Evolutionary conservation across 2,113 vertebrate species (phyloP).

Genomic region (Eudyptes chrysolophus): DNA sequence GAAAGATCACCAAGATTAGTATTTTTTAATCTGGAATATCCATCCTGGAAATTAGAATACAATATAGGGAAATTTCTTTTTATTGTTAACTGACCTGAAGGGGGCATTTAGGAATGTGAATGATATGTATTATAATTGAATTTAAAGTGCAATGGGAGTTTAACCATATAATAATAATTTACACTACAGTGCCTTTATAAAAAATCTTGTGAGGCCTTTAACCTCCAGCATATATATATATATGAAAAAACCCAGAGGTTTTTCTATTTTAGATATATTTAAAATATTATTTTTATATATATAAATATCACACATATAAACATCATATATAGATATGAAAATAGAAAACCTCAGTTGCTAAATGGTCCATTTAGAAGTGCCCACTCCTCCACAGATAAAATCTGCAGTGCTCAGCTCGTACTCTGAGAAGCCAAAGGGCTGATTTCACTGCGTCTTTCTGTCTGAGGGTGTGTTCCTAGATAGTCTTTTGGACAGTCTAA

Average conservation of each 20-base stretch:
- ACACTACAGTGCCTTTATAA: not conserved
- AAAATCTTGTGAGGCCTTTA: not conserved
- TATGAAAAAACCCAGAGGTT: not conserved
- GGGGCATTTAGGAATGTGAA: not conserved
- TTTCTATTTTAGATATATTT: not conserved
- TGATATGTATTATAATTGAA: accelerated
- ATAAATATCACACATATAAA: not conserved
- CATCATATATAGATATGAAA: not conserved
- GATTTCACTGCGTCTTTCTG: not conserved
- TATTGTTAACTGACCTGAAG: not conserved
- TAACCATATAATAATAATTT: not conserved
- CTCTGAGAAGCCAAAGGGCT: not conserved
- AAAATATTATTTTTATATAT: not conserved
- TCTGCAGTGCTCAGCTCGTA: not conserved
- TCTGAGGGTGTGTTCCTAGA: not conserved
- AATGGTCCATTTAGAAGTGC: not conserved
- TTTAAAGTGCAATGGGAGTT: not conserved
- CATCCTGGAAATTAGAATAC: not conserved
- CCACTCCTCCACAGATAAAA: not conserved
- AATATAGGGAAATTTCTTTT: not conserved
- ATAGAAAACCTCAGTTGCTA: not conserved
- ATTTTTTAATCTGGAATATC: not conserved
- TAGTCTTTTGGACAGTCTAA: not conserved
- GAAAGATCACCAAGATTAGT: not conserved
- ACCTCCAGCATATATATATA: not conserved